phyloP scores from a whole-genome alignment of 2,888 invertebrate species.

The Fragum whitleyi region DNA sequence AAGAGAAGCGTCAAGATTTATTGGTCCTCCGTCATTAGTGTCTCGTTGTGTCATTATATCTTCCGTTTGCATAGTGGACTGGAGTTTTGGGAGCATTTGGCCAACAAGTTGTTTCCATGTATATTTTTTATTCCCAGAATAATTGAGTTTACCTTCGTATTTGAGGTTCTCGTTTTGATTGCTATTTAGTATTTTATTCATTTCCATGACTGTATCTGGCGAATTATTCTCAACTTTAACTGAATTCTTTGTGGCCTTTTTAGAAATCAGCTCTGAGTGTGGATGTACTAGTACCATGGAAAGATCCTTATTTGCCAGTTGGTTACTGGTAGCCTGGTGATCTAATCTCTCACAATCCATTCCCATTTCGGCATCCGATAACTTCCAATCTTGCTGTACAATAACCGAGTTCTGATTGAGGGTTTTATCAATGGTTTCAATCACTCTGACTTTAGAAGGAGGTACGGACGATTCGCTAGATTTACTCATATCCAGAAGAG shows the following conservation, averaged over 20 bases:
- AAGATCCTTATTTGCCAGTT: neutral
- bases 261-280: neutral
- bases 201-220: no score
- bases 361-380: constrained; percentile 22
- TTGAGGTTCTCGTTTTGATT: no score
- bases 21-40: no score
- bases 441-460: neutral
- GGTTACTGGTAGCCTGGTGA: neutral
- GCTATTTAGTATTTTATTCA: no score
- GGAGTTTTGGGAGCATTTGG: no score
- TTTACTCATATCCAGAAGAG: neutral
- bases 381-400: constrained; percentile 14
- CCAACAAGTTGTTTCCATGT: no score
- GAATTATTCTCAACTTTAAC: no score
- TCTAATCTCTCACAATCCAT: neutral
- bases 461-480: constrained; percentile 9
- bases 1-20: neutral
- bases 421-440: neutral
- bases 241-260: no score
- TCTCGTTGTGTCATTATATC: no score
- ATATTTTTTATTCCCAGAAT: no score
- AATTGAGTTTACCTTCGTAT: no score
- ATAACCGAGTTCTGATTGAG: neutral
- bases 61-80: no score
- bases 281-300: neutral